These are phyloP conservation scores for Nyctereutes procyonoides DNA, from an alignment of 2,113 vertebrate species.

Conservation along the genomic window DNA sequence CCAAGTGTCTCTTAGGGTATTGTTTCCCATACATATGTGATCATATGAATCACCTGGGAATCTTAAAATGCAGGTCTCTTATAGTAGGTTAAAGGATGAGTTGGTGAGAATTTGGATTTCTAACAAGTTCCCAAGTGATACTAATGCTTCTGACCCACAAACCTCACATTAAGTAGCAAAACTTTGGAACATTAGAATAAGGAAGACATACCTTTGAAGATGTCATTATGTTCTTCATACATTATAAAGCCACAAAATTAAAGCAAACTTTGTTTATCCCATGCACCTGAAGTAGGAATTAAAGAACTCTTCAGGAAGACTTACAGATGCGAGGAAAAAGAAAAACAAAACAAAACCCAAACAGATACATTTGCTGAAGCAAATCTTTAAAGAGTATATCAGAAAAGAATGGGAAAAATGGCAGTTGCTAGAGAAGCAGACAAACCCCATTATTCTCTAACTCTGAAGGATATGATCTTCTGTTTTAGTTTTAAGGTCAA, in stretches of 20 bases:
- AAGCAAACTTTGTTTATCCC: background rate
- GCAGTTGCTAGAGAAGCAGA: background rate
- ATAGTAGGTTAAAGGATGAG: background rate
- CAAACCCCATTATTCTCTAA: background rate
- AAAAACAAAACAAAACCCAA: background rate
- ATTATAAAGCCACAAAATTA: background rate
- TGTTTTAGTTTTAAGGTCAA: background rate
- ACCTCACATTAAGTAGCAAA: background rate
- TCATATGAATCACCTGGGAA: background rate
- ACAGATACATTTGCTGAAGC: background rate
- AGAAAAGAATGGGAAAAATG: background rate
- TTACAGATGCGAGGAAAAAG: background rate
- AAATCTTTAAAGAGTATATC: background rate
- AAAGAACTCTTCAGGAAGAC: slow-evolving; percentile 24
- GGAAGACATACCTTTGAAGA: background rate
- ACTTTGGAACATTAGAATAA: background rate
- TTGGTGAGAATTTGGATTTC: background rate
- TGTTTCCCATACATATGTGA: background rate
- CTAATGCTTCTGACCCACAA: background rate
- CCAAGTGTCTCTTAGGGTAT: background rate
- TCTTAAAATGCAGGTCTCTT: background rate
- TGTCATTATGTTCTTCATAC: background rate
- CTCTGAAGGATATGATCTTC: background rate
- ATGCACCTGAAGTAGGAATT: background rate
- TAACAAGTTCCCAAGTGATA: background rate